These are phyloP conservation scores for Nebria ingens DNA, from an alignment of 1,140 invertebrate species.

Conservation along the genomic window DNA sequence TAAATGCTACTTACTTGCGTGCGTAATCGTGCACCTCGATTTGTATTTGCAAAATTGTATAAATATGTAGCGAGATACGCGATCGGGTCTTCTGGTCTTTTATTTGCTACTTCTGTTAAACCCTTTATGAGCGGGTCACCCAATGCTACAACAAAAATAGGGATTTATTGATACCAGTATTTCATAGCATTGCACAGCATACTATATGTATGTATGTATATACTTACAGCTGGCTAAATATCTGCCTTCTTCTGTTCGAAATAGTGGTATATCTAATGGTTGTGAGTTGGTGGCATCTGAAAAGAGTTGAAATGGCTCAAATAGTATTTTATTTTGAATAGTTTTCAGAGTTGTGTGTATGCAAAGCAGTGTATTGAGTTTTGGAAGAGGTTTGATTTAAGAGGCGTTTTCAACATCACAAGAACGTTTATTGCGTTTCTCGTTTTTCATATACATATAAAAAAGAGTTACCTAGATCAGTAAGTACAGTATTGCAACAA, in stretches of 20 bases:
- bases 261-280: slow-evolving; percentile 55
- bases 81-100: slow-evolving; percentile 69
- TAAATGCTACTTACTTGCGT: slow-evolving; percentile 4
- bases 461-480: too few species aligned
- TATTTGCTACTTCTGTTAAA: slow-evolving; percentile 71
- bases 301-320: slow-evolving; percentile 19
- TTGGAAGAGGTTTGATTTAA: slow-evolving; percentile 10
- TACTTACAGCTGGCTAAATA: slow-evolving; percentile 68
- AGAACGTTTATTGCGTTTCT: slow-evolving; percentile 10
- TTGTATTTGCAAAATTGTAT: slow-evolving; percentile 57
- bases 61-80: slow-evolving; percentile 72
- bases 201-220: background rate
- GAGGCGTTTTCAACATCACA: slow-evolving; percentile 12
- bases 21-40: slow-evolving; percentile 20
- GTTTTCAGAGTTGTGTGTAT: slow-evolving; percentile 20
- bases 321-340: background rate
- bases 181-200: background rate
- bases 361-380: slow-evolving; percentile 2
- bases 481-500: background rate
- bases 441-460: background rate
- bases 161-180: background rate
- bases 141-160: slow-evolving; percentile 50
- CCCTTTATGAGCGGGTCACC: slow-evolving; percentile 80
- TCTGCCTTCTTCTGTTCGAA: slow-evolving; percentile 69
- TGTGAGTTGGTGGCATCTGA: slow-evolving; percentile 44